A percentile compares a stretch with the other conserved stretches of the same genome.
Conservation (phyloP, 2,797 vertebrate species). For the Lates japonicus region DNA sequence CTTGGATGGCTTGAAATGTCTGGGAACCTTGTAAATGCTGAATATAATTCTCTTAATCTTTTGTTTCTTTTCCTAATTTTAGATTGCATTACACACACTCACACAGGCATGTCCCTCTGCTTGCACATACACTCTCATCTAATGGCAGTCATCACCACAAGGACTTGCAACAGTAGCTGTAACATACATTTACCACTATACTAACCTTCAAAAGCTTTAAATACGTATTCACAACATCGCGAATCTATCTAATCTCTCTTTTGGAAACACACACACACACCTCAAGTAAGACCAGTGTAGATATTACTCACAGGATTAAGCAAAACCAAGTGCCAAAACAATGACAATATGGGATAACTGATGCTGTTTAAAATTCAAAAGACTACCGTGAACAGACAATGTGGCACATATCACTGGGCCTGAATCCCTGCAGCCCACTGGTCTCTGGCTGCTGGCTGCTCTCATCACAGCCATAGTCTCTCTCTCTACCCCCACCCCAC, state of each 20-base stretch:
- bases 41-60: background rate
- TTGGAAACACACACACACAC: conserved; percentile 42
- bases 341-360: conserved; percentile 83
- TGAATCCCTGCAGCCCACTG: conserved; percentile 71
- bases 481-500: background rate
- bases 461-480: conserved; percentile 36
- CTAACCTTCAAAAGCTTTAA: conserved; percentile 31
- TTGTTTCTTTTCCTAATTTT: conserved; percentile 2
- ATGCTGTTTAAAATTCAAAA: conserved; percentile 88
- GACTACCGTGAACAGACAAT: conserved; percentile 84
- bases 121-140: conserved; percentile 16
- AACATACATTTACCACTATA: conserved; percentile 11
- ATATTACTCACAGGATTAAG: conserved; percentile 84
- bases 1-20: conserved; percentile 15
- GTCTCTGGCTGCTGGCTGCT: conserved; percentile 62
- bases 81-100: background rate
- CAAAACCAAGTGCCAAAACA: conserved; percentile 84
- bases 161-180: background rate
- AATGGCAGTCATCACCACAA: conserved; percentile 15
- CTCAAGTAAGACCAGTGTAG: conserved; percentile 63
- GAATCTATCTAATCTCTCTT: conserved; percentile 5
- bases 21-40: background rate
- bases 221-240: conserved; percentile 2
- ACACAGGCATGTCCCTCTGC: background rate
- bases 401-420: conserved; percentile 79